Conservation (phyloP, 2,888 invertebrate species). For the Lysandra coridon region DNA sequence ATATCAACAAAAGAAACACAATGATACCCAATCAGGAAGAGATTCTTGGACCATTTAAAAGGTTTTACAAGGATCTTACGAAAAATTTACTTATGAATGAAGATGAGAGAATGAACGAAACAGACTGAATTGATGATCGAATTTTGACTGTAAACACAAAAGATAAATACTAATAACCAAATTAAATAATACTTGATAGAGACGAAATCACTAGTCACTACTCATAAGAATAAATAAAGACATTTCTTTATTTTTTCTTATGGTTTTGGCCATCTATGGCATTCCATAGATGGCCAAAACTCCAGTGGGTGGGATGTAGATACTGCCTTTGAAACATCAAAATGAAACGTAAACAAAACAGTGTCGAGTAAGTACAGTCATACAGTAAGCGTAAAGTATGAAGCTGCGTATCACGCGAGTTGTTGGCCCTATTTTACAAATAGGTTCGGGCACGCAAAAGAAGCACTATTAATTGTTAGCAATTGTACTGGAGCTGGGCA, state of each 20-base stretch:
- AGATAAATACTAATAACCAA: too few species aligned
- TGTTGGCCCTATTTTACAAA: constrained; percentile 71
- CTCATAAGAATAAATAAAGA: too few species aligned
- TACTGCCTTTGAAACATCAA: not conserved
- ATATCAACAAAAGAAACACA: not conserved
- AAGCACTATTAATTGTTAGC: constrained; percentile 73
- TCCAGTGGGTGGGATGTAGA: not conserved
- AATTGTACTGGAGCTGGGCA: constrained; percentile 72
- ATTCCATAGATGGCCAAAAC: not conserved
- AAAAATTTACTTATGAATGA: not conserved
- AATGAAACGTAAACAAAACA: constrained; percentile 5
- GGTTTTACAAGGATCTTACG: not conserved
- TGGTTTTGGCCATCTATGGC: too few species aligned
- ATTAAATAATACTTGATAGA: not conserved
- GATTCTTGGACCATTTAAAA: not conserved
- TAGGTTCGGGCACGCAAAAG: constrained; percentile 72
- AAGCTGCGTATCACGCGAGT: constrained; percentile 35
- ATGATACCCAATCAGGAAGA: not conserved
- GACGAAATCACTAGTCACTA: too few species aligned
- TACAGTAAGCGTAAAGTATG: constrained; percentile 4
- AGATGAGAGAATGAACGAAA: not conserved
- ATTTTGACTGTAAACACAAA: too few species aligned
- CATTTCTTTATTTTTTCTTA: too few species aligned
- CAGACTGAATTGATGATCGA: too few species aligned
- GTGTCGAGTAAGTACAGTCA: not conserved